Evolutionary conservation across 2,113 vertebrate genomes (phyloP), one percentile per base, ranked within the genome.

Genomic region (Chaetodon auriga): DNA sequence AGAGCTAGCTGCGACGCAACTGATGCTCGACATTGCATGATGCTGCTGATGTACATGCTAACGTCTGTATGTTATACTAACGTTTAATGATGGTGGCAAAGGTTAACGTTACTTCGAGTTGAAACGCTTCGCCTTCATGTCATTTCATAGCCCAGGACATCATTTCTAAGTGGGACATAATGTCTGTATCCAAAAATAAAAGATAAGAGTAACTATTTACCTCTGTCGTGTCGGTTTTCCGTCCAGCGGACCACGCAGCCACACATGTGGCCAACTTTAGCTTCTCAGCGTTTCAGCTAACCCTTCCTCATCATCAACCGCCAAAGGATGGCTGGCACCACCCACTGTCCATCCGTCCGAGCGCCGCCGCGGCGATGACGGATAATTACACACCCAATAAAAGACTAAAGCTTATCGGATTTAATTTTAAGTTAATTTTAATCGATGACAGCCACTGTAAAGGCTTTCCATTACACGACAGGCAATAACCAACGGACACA

Each of bases 11-110:
- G 4, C 8, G 3, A 30, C 2, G 12, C 11, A 21, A 35, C 35
- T 9, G 51, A 15, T 5, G 30, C 30, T 1, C 15, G 5, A 51
- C 41, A 68, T 41, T 1, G 16, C 15, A 45, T 61, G 64, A 88
- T 76, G 83, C 14, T 61, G 45, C 0, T 1, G 36, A 58, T 55
- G 30, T 25, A 38, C 43, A 78, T 68, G 85, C 72, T 86, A 85
- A 68, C 71, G 16, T 46, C 10, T 30, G 35, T 19, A 3, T 35
- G 38, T 9, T 10, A 4, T 11, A 7, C 30, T 1, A 3, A 12
- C 11, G 10, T 12, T 25, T 41, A 14, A 12, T 36, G 30, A 11
- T 11, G 41, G 11, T 2, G 53, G n/a, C 36, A 21, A 54, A 30
- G 30, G 3, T 30, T 30, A 30, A 43, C 71, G 64, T 71, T n/a